phyloP scores from a whole-genome alignment of 2,113 vertebrate species.

The Machaerirhynchus nigripectus region DNA sequence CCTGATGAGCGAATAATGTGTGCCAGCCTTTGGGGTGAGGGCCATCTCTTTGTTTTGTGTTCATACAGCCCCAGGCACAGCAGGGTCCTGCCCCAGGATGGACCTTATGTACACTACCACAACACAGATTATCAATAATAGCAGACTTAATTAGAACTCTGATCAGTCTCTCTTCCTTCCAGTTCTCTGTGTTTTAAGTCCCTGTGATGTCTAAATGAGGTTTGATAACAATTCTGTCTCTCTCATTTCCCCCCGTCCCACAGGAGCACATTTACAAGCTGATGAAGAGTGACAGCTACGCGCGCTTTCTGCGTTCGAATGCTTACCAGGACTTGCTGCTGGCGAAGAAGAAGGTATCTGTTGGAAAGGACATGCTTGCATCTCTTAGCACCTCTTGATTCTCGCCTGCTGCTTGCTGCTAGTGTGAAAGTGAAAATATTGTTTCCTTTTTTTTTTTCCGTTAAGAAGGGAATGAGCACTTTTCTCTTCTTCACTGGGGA shows the following conservation, averaged over 20 bases:
- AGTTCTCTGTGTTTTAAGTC: background rate
- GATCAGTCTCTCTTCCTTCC: slow-evolving; percentile 9
- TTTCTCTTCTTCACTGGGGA: background rate
- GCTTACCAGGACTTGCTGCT: slow-evolving; percentile 94
- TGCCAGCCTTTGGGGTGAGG: background rate
- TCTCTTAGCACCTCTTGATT: slow-evolving; percentile 69
- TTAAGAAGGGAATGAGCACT: slow-evolving; percentile 34
- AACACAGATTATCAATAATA: slow-evolving; percentile 48
- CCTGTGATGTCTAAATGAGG: slow-evolving; percentile 22
- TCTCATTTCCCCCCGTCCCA: slow-evolving; percentile 23
- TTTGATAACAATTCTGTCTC: slow-evolving; percentile 44
- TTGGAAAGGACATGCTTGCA: slow-evolving; percentile 72
- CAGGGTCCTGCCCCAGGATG: slow-evolving; percentile 15
- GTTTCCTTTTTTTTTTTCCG: slow-evolving; percentile 26
- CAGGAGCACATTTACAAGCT: slow-evolving; percentile 98
- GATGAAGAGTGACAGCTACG: slow-evolving; percentile 98
- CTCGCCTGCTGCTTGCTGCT: slow-evolving; percentile 77
- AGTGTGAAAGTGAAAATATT: slow-evolving; percentile 66
- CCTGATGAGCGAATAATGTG: background rate
- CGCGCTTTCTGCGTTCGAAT: slow-evolving; percentile 92
- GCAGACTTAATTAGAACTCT: slow-evolving; percentile 45
- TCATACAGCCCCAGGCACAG: background rate
- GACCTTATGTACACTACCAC: background rate
- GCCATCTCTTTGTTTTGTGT: background rate
- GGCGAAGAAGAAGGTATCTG: slow-evolving; percentile 92